Evolutionary conservation across 2,797 vertebrate species (phyloP), one percentile per base, ranked within the genome.

Genomic region (Sebastes dallii): DNA sequence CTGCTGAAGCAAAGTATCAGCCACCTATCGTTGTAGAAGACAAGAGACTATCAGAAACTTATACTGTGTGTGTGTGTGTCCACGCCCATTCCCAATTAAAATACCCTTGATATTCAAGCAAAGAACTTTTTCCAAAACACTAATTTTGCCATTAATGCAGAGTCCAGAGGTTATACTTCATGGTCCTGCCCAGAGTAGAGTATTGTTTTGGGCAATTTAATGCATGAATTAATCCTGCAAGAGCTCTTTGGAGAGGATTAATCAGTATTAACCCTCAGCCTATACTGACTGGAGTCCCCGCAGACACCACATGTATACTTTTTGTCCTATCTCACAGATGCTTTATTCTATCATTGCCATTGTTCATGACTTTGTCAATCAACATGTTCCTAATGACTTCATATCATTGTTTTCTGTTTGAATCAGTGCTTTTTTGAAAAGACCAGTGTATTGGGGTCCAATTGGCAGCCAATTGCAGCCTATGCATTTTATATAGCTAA

Each of bases 151-250:
- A 42, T 42, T 16, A 68, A 52, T 80, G 72, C 54, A 75, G 20
- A 77, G 34, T 69, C 52, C 54, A 71, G 62, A 77, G 46, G 36
- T 77, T 84, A 75, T 65, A 39, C 66, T 82, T 81, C 32, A 55
- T 58, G 61, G n/a, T 54, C 64, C 56, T 32, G 64, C 25, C 56
- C 5, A 5, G 69, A 54, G 46, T 20, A 46, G 20, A 52, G 29
- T 83, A 39, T 81, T 87, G 66, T 81, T 85, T 87, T 62, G 76
- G 71, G n/a, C 30, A 70, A 65, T 88, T 83, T 77, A 64, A 74
- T 81, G 78, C 79, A 34, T 82, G 80, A 78, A 82, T 83, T 77
- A 83, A 88, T 86, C 74, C 77, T 81, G 72, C 85, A 82, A 88
- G 16, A 70, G 71, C 54, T 58, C 20, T 83, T 80, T 61, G 72